These are phyloP conservation scores for Solenopsis invicta DNA, from an alignment of 1,140 invertebrate genomes.

Conservation along the genomic window DNA sequence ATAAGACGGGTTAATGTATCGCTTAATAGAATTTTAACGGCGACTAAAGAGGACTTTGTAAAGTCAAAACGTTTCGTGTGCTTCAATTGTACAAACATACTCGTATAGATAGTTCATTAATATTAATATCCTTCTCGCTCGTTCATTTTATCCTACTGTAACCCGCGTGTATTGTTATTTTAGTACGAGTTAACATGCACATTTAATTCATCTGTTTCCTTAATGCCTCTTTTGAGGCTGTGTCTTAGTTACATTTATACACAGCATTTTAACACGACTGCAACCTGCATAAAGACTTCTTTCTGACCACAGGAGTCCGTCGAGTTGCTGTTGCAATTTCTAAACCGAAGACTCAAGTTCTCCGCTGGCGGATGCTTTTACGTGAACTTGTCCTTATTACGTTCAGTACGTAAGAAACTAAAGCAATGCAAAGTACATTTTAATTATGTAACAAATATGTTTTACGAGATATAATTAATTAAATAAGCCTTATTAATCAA, in stretches of 20 bases:
- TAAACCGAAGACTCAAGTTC: conserved; percentile 82
- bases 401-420: conserved; percentile 78
- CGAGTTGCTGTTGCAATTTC: conserved; percentile 79
- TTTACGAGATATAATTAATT: neutral
- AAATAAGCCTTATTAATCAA: neutral
- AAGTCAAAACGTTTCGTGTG: too few relatives aligned
- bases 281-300: conserved; percentile 11
- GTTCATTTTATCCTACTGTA: too few relatives aligned
- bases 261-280: conserved; percentile 13
- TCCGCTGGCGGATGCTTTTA: conserved; percentile 83
- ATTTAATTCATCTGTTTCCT: neutral
- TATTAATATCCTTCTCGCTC: too few relatives aligned
- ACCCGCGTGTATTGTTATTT: too few relatives aligned
- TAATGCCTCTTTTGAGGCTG: neutral
- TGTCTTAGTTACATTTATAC: neutral
- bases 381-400: conserved; percentile 82
- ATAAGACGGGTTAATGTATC: too few relatives aligned
- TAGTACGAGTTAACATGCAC: too few relatives aligned
- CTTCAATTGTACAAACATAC: too few relatives aligned
- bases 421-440: neutral
- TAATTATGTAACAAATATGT: neutral
- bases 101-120: too few relatives aligned
- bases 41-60: too few relatives aligned
- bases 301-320: conserved; percentile 26
- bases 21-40: too few relatives aligned